Conservation (phyloP, 1,140 invertebrate genomes). For the Trichonephila inaurata region DNA sequence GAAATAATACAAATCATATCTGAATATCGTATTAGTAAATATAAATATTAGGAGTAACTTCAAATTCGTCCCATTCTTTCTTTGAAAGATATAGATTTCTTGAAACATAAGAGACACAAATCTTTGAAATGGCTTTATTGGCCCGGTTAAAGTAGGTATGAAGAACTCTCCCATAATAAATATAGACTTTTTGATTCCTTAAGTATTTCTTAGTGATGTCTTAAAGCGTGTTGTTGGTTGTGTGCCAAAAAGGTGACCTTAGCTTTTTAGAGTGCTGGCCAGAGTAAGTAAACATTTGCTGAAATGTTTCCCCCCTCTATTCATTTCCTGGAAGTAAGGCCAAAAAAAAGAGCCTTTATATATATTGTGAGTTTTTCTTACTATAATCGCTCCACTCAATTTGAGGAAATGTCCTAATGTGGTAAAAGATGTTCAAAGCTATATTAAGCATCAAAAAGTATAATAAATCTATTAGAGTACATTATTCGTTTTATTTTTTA, state of each 20-base stretch:
- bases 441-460: background rate
- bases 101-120: too few relatives aligned
- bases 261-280: background rate
- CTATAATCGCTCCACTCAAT: constrained; percentile 13
- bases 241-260: constrained; percentile 65
- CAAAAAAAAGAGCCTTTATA: background rate
- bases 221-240: constrained; percentile 29
- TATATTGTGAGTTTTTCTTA: background rate
- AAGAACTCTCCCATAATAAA: too few relatives aligned
- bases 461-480: background rate
- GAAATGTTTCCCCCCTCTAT: background rate
- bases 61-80: too few relatives aligned
- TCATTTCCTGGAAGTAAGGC: constrained; percentile 21
- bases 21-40: too few relatives aligned
- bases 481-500: background rate
- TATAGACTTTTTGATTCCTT: constrained; percentile 24
- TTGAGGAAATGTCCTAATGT: constrained; percentile 2
- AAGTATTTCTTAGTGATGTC: constrained; percentile 39
- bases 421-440: background rate
- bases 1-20: too few relatives aligned
- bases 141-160: too few relatives aligned
- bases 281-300: constrained; percentile 43
- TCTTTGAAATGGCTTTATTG: too few relatives aligned
- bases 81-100: too few relatives aligned
- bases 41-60: too few relatives aligned